A percentile compares a stretch with the other conserved stretches of the same genome.
phyloP scores from a whole-genome alignment of 2,113 vertebrate species.

The Urocynchramus pylzowi region DNA sequence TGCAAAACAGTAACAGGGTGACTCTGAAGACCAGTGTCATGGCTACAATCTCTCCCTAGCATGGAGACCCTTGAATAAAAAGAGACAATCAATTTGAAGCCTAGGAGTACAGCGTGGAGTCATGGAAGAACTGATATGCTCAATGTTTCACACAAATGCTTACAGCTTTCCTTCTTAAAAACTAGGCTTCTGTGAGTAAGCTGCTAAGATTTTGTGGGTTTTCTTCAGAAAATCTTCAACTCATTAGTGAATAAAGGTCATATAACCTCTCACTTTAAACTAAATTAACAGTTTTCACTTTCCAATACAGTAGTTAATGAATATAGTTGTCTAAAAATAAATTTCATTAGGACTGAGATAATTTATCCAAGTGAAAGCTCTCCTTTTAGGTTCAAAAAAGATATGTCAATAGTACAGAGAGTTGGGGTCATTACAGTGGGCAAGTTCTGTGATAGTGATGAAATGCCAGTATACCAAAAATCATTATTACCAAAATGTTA shows the following conservation, averaged over 20 bases:
- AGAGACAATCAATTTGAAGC: not conserved
- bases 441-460: not conserved
- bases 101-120: rapidly evolving
- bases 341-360: not conserved
- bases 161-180: not conserved
- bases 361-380: not conserved
- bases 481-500: not conserved
- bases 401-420: not conserved
- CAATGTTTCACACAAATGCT: rapidly evolving
- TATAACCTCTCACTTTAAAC: not conserved
- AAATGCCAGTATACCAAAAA: not conserved
- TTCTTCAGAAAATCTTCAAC: not conserved
- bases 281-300: not conserved
- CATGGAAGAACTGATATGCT: rapidly evolving
- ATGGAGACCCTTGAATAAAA: not conserved
- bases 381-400: not conserved
- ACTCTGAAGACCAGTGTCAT: not conserved
- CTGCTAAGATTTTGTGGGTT: not conserved
- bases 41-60: not conserved
- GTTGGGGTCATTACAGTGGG: not conserved
- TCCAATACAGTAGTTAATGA: not conserved
- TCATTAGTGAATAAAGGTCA: not conserved
- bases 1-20: not conserved
- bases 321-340: not conserved
- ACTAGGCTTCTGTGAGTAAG: not conserved